phyloP scores from a whole-genome alignment of 2,113 vertebrate species.

The Benitochromis conjunctus region DNA sequence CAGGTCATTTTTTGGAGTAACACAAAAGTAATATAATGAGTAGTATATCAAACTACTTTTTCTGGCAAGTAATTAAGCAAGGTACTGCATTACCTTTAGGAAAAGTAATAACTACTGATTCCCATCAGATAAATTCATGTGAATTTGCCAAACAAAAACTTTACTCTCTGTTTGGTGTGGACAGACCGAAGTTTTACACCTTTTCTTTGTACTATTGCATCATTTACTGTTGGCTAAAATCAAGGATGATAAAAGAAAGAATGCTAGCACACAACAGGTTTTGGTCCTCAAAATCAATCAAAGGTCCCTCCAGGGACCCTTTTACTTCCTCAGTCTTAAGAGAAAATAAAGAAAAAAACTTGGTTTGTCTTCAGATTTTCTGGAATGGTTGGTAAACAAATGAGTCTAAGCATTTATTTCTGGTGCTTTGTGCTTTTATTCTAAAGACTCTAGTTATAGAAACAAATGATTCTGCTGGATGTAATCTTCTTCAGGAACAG shows the following conservation, averaged over 20 bases:
- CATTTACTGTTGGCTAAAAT: background rate
- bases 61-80: background rate
- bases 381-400: background rate
- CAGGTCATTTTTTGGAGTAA: background rate
- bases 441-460: background rate
- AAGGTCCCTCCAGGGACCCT: background rate
- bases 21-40: background rate
- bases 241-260: background rate
- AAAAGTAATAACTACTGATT: background rate
- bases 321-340: background rate
- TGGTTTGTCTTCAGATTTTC: background rate
- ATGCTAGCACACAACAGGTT: background rate
- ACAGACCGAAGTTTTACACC: background rate
- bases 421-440: background rate
- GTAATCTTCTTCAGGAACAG: background rate
- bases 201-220: background rate
- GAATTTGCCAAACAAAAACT: background rate
- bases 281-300: background rate
- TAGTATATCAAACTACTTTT: background rate
- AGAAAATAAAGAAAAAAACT: background rate
- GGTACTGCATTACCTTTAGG: background rate
- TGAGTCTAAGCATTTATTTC: background rate
- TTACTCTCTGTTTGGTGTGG: background rate
- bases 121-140: background rate
- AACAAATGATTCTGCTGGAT: background rate